Conservation (phyloP, 2,113 vertebrate species). For the Spermophilus dauricus region DNA sequence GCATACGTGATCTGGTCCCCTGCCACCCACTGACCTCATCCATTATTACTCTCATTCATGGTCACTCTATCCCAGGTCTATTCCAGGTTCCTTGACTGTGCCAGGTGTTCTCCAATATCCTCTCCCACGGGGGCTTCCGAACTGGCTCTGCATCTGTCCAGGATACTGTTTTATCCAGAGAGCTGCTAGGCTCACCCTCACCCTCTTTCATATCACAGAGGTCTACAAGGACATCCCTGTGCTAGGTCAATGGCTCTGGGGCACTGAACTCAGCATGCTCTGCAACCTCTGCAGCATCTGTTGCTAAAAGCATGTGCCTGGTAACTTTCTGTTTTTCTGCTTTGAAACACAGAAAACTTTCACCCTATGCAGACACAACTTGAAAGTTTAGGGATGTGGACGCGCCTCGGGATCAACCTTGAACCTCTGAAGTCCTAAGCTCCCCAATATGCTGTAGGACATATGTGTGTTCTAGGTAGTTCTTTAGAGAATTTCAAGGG, state of each 20-base stretch:
- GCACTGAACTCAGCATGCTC: not conserved
- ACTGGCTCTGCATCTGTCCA: not conserved
- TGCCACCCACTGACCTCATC: not conserved
- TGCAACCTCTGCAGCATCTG: not conserved
- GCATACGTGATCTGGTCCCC: not conserved
- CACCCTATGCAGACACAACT: not conserved
- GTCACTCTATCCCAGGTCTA: not conserved
- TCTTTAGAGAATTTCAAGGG: not conserved
- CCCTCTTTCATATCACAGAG: not conserved
- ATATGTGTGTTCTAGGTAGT: not conserved
- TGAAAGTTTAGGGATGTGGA: not conserved
- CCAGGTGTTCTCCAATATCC: not conserved
- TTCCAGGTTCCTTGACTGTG: not conserved
- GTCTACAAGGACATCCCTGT: not conserved
- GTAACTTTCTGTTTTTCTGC: not conserved
- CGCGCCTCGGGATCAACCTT: not conserved
- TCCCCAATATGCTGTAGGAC: not conserved
- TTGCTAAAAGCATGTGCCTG: fast-evolving
- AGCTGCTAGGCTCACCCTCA: not conserved
- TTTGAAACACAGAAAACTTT: not conserved
- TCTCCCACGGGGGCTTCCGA: not conserved
- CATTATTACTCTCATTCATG: not conserved
- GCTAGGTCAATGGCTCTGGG: fast-evolving
- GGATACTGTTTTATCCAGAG: not conserved
- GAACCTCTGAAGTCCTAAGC: not conserved